Evolutionary conservation across 1,140 invertebrate species (phyloP).

Genomic region (Amphibalanus amphitrite): DNA sequence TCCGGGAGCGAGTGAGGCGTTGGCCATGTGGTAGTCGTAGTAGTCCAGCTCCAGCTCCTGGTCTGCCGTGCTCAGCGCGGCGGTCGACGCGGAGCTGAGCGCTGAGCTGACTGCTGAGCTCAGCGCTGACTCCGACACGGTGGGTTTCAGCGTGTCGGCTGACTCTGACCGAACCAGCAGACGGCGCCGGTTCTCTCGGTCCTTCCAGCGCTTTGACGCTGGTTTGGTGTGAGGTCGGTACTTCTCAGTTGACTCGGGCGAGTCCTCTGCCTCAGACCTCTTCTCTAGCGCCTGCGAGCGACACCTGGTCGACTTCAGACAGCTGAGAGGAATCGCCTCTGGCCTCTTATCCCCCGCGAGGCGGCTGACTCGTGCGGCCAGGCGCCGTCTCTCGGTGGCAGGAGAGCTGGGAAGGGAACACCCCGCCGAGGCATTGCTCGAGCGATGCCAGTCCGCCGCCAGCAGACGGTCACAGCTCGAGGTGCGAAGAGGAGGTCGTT

Average conservation of each 20-base stretch:
- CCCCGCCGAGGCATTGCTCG: neutral
- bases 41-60: conserved; percentile 66
- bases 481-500: too few species aligned
- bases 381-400: neutral
- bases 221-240: neutral
- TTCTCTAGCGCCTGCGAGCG: neutral
- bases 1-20: conserved; percentile 57
- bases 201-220: neutral
- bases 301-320: too few species aligned
- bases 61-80: conserved; percentile 25
- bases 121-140: neutral
- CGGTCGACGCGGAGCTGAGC: neutral
- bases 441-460: neutral
- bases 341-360: too few species aligned
- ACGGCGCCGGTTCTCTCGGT: neutral
- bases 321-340: too few species aligned
- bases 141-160: neutral
- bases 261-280: neutral
- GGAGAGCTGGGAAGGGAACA: neutral
- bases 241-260: neutral
- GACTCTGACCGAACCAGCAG: neutral
- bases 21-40: conserved; percentile 67
- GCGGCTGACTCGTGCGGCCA: too few species aligned
- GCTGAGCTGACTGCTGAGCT: neutral
- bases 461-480: neutral